Evolutionary conservation across 2,113 vertebrate species (phyloP).

Genomic region (Recurvirostra avosetta): DNA sequence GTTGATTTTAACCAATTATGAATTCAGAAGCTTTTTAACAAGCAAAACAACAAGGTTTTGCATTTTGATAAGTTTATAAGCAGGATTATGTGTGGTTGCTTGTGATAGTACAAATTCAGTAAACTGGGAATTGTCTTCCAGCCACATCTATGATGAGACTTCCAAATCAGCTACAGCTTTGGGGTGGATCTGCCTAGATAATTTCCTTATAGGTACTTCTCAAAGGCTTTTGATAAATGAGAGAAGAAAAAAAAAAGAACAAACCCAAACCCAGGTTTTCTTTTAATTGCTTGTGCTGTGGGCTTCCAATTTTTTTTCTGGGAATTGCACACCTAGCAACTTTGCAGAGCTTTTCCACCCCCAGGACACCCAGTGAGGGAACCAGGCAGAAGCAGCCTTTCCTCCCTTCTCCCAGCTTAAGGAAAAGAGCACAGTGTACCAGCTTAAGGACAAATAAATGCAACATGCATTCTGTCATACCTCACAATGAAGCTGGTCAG

Average conservation of each 20-base stretch:
- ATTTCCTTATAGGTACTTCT: not conserved
- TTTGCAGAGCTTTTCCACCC: not conserved
- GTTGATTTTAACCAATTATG: not conserved
- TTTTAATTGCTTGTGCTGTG: not conserved
- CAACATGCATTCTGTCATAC: not conserved
- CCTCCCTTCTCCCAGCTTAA: not conserved
- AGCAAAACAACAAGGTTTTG: not conserved
- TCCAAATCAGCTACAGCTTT: not conserved
- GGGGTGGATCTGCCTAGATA: not conserved
- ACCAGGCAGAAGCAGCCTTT: not conserved
- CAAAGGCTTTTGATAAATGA: not conserved
- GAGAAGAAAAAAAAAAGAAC: not conserved
- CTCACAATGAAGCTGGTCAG: not conserved
- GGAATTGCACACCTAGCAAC: not conserved
- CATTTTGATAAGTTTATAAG: not conserved
- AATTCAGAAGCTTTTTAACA: not conserved
- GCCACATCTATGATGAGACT: not conserved
- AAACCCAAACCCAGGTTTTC: not conserved
- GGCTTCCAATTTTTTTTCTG: not conserved
- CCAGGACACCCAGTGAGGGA: not conserved
- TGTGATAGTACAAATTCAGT: not conserved
- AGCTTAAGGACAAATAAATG: not conserved
- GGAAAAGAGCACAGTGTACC: fast-evolving
- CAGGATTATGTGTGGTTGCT: not conserved
- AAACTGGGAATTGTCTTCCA: not conserved